Base-by-base conservation (phyloP, 2,113 vertebrate species). In the Vombatus ursinus region DNA sequence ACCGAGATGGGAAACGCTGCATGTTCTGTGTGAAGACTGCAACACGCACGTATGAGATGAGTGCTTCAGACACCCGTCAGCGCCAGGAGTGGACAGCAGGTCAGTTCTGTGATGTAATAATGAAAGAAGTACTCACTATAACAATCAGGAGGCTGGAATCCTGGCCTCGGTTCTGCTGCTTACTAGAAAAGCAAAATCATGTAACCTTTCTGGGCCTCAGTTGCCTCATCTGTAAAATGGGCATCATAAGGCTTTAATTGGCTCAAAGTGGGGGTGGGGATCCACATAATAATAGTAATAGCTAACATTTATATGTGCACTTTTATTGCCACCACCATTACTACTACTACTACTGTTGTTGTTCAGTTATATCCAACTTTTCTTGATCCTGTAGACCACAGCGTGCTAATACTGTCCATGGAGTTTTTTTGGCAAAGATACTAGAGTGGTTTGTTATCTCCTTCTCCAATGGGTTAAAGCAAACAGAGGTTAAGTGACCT, bases 21-120 rank as follows among this genome's bases (percentile, higher is more conserved):
- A 99, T 99, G 99, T 99, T 99, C 98, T 99, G 99, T 3, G 99
- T 99, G 95, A 99, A 99, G 98, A 99, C 99, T 0, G 97, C 98
- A 0, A 99, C 99, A 92, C 99, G 99, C 97, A 99, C 99, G 0
- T 99, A 99, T 3, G 99, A 99, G 98, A 99, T 99, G 99, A 99
- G 99, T 0, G 99, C 99, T 89, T 99, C 99, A 0, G 99, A 99
- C 99, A 99, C 99, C 53, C 99, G 99, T 97, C 99, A 99, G 97
- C 99, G 99, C 95, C 99, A 99, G 97, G 99, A 99, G 96, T 99
- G 99, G 99, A 99, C 99, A 0, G 97, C 99, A 92, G 99, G 99
- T 99, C 97, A 0, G 97, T 96, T 94, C 48, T 8, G 61, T 68
- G 61, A 68, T 68, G 31, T 37, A 68, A 37, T 68, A 37, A 37